Evolutionary conservation across 2,113 vertebrate genomes (phyloP), one percentile per base, ranked within the genome.

Genomic region (Verasper variegatus): DNA sequence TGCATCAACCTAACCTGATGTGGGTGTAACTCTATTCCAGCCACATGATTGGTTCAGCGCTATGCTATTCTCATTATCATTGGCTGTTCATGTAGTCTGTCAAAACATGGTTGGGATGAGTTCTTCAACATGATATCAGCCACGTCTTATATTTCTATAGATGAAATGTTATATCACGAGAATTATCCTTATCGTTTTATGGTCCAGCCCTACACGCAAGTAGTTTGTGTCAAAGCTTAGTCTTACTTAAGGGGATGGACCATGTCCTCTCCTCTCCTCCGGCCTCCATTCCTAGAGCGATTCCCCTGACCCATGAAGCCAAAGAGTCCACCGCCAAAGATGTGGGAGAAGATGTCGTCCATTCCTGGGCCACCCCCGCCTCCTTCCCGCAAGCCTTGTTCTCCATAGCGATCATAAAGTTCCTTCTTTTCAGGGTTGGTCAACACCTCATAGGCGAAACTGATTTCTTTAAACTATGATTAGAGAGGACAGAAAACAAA

Each of bases 341-440:
- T 99, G 86, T 99, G 98, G 62, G 98, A 99, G 93, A 99, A 99
- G 87, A 99, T 99, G 74, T 99, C 98, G 55, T 99, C 98, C 98
- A 99, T 99, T 62, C 97, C 97, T 1, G 95, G 96, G 42, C 98
- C 94, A 17, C 97, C 97, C 3, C 97, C 95, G 0, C 98, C 97
- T 5, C 98, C 98, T 95, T 99, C 98, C 81, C 98, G 96, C 80
- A 99, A 93, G 0, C 98, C 98, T 86, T 99, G 97, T 21, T 99
- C 98, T 70, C 98, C 98, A 91, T 97, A 99, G 37, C 97, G 93
- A 87, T 99, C 97, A 31, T 99, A 99, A 1, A 99, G 90, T 51
- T 99, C 97, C 2, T 97, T 96, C 69, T 99, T 99, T 92, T 99
- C 98, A 0, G 97, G 97, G 83, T 98, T 99, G 51, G 97, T 97